Evolutionary conservation across 2,797 vertebrate genomes (phyloP).

Genomic region (Sphenopsis melanotis): DNA sequence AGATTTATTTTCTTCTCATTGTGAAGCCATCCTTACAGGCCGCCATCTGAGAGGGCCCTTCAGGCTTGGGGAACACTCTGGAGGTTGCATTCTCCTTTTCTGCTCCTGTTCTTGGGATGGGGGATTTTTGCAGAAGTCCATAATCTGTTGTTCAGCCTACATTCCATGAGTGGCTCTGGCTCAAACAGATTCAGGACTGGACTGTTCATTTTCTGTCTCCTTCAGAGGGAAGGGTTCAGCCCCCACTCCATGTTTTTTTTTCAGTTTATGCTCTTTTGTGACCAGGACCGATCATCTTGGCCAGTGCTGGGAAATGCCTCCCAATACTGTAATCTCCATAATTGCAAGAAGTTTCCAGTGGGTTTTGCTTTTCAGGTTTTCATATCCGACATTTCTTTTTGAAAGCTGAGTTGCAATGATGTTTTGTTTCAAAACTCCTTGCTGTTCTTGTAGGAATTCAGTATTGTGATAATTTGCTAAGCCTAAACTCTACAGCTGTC

Average conservation of each 20-base stretch:
- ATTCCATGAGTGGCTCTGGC: not conserved
- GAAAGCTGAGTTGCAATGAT: not conserved
- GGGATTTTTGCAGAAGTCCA: not conserved
- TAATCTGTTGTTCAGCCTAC: not conserved
- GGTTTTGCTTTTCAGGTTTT: not conserved
- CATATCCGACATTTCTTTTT: not conserved
- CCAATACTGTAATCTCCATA: not conserved
- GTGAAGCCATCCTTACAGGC: not conserved
- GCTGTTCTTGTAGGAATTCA: not conserved
- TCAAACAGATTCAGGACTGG: not conserved
- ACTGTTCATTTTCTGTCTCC: not conserved
- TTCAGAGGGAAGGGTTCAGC: not conserved
- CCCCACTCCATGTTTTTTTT: not conserved
- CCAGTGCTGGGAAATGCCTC: not conserved
- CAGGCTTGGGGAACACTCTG: not conserved
- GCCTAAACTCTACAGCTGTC: not conserved
- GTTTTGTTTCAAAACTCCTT: not conserved
- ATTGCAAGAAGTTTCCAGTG: not conserved
- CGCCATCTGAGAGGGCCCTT: not conserved
- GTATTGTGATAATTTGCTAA: not conserved
- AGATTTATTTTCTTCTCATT: slow-evolving; percentile 25
- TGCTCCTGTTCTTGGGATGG: not conserved
- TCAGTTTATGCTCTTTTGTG: not conserved
- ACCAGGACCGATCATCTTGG: not conserved
- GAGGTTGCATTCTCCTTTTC: not conserved